Percentiles rank a stretch among this genome's conserved stretches.
These are phyloP conservation scores for Metallyticus violacea DNA, from an alignment of 2,888 invertebrate genomes.

Conservation along the genomic window DNA sequence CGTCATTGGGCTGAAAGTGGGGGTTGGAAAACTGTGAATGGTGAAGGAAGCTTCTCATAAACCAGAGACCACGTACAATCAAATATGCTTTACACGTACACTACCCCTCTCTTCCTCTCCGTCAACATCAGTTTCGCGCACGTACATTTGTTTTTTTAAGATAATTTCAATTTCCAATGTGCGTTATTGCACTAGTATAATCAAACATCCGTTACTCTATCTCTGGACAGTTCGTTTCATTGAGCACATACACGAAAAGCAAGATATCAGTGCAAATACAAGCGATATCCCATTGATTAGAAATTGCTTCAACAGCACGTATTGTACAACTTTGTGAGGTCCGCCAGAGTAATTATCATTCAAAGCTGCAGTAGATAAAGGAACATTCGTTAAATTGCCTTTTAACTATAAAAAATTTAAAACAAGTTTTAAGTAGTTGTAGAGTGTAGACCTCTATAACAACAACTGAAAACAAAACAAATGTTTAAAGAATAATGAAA, in stretches of 20 bases:
- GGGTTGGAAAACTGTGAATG: neutral
- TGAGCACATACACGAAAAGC: neutral
- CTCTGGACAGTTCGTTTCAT: neutral
- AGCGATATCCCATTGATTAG: neutral
- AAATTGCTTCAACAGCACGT: too few relatives aligned
- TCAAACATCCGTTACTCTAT: neutral
- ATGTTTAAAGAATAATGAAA: too few relatives aligned
- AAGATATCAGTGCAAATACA: neutral
- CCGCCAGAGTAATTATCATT: too few relatives aligned
- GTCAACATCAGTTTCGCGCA: neutral
- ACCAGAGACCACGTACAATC: neutral
- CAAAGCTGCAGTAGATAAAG: too few relatives aligned
- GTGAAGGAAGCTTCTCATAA: neutral
- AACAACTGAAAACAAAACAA: too few relatives aligned
- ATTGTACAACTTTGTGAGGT: too few relatives aligned
- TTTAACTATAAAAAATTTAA: too few relatives aligned
- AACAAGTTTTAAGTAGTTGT: too few relatives aligned
- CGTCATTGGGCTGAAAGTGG: neutral
- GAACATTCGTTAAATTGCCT: too few relatives aligned
- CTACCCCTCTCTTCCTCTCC: neutral
- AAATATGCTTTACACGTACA: neutral
- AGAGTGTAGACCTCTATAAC: too few relatives aligned
- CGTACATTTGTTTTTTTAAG: neutral
- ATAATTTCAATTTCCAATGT: neutral
- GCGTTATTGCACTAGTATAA: neutral